phyloP scores from a whole-genome alignment of 2,888 invertebrate genomes.

The Cremastobaeus sp. region DNA sequence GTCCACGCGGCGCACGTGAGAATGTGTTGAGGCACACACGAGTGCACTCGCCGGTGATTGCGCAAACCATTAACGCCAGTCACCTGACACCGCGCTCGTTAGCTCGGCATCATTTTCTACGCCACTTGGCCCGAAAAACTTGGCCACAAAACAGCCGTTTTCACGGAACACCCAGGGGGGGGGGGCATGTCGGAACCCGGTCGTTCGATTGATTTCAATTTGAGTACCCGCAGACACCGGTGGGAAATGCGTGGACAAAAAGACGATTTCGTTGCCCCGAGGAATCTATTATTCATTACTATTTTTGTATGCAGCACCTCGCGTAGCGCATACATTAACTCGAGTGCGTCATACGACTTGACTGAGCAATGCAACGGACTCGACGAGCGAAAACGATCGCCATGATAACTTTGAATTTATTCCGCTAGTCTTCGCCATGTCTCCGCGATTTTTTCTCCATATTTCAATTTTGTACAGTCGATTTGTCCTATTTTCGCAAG shows the following conservation, averaged over 20 bases:
- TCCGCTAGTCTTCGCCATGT: too few relatives aligned
- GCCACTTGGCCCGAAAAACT: constrained; percentile 24
- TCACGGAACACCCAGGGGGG: background rate
- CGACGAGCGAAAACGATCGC: constrained; percentile 37
- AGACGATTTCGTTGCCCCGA: constrained; percentile 57
- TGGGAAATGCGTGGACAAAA: constrained; percentile 12
- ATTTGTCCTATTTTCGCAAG: too few relatives aligned
- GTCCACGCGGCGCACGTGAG: constrained; percentile 10
- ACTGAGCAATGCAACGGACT: constrained; percentile 60
- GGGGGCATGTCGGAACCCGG: background rate
- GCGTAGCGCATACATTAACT: constrained; percentile 62
- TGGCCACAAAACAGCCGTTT: background rate
- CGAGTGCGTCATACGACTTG: constrained; percentile 60
- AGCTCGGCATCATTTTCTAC: constrained; percentile 51
- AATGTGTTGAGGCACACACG: constrained; percentile 13
- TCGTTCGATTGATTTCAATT: background rate
- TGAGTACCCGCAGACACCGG: too few relatives aligned
- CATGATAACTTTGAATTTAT: constrained; percentile 34
- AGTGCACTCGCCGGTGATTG: constrained; percentile 63
- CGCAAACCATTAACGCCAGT: constrained; percentile 70
- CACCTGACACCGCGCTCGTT: constrained; percentile 67
- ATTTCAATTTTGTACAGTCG: too few relatives aligned
- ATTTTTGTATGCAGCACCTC: constrained; percentile 64
- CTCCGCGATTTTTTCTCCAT: too few relatives aligned
- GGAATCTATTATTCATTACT: constrained; percentile 66